Evolutionary conservation across 2,113 vertebrate genomes (phyloP), one percentile per base, ranked within the genome.

Genomic region (Misgurnus anguillicaudatus): DNA sequence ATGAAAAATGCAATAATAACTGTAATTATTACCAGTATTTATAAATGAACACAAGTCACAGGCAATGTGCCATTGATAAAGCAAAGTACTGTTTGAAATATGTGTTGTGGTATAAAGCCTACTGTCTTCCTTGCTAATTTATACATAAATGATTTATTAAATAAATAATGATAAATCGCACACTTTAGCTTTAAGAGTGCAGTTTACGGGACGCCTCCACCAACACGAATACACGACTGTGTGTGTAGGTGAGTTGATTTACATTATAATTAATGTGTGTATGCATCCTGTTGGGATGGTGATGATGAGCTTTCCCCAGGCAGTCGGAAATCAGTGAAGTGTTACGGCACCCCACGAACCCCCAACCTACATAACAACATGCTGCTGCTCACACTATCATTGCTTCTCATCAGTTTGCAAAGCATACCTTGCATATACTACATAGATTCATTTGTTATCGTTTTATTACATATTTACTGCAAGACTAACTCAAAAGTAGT

Each of bases 231-330:
- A 62, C 31, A 62, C 6, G 19, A 6, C 9, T 79, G 55, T 51
- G 57, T 53, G 24, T 48, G 77, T 7, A 19, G 58, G 24, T 36
- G 62, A 41, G 5, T 48, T 64, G 75, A 73, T 57, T 39, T 38
- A 39, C 51, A 71, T 39, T 39, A 71, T 83, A 82, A 85, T 87
- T 82, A 83, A 36, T 21, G 45, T 67, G 82, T 69, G 53, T 53
- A 71, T 64, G 81, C 75, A 75, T 72, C 84, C 82, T 47, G 53
- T 62, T 64, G 80, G 45, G 82, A 85, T 11, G 60, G 57, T 64
- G 66, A 77, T 83, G 82, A 82, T 83, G 76, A 78, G 51, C 67
- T 80, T 75, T 65, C 41, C 24, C 57, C 47, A 74, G 64, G 55
- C 55, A 41, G 24, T 42, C 77, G 53, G 65, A 61, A 80, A 8